Base-by-base conservation (phyloP, 2,113 vertebrate genomes). In the Calonectris borealis region DNA sequence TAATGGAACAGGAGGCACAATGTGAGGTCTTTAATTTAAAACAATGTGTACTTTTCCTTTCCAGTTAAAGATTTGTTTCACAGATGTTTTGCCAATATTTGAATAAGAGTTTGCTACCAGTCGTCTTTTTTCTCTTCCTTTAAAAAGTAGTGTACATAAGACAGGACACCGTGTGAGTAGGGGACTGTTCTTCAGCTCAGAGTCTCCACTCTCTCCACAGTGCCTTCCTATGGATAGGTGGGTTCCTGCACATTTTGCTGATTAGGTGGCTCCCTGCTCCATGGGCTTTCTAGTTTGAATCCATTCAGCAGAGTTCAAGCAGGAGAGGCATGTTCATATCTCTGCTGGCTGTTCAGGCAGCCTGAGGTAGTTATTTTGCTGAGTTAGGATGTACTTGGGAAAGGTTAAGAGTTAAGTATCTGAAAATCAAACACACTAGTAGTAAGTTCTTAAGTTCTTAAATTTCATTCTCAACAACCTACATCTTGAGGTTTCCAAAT, bases 311-410 rank as follows among this genome's bases (percentile, higher is more conserved):
- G 19, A 1, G 1, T 46, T 73, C 25, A 48, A 7, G 42, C 34
- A 31, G 17, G 15, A 77, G 11, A 61, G 5, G 2, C 15, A 34
- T 5, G 6, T 11, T 51, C 1, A 1, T 6, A 10, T 58, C 9
- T 49, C 36, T 88, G 46, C 7, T 10, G 1, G 12, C 54, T 69
- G 5, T 61, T 79, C 20, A 66, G 34, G 15, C 11, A 82, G 46
- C 31, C 21, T 52, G 38, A 42, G 31, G 22, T 48, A 51, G 31
- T 36, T 34, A 65, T 64, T 76, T 69, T 84, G 82, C 34, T 72
- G 36, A 29, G 17, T 42, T 66, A 54, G 32, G 13, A 31, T 61
- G 60, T 51, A 32, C 32, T 38, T 38, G 36, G 22, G 19, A 69
- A 65, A 77, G 25, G 4, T 46, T 83, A 66, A 57, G 58, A 68